A percentile compares a stretch with the other conserved stretches of the same genome.
These are phyloP conservation scores for Furcula furcula DNA, from an alignment of 2,888 invertebrate species.

Conservation along the genomic window DNA sequence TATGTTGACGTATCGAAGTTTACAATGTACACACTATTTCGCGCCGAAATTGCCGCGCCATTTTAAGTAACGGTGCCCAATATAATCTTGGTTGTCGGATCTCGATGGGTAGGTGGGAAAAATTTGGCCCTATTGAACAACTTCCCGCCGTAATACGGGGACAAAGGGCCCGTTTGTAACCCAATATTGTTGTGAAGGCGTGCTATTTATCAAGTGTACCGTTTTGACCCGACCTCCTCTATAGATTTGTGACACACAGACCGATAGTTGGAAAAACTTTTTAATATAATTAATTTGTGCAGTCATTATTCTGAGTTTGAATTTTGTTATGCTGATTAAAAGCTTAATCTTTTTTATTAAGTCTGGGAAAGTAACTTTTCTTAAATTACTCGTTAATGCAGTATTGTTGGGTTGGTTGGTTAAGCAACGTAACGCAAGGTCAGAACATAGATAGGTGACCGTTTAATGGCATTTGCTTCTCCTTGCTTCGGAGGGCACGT, in stretches of 20 bases:
- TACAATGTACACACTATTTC: slow-evolving; percentile 24
- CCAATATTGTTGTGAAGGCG: slow-evolving; percentile 53
- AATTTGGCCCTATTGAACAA: slow-evolving; percentile 48
- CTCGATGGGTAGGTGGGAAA: slow-evolving; percentile 38
- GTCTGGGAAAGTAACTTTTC: too few relatives aligned
- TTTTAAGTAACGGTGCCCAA: slow-evolving; percentile 52
- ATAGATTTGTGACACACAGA: slow-evolving; percentile 33
- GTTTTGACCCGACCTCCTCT: slow-evolving; percentile 38
- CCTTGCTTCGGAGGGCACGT: too few relatives aligned
- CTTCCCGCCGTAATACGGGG: slow-evolving; percentile 44
- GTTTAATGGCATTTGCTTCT: too few relatives aligned
- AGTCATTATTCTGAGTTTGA: too few relatives aligned
- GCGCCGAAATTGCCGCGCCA: slow-evolving; percentile 32
- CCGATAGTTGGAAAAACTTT: too few relatives aligned
- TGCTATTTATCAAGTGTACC: slow-evolving; percentile 56
- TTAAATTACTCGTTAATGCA: too few relatives aligned
- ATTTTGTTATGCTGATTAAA: too few relatives aligned
- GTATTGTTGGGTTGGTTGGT: too few relatives aligned
- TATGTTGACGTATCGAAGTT: slow-evolving; percentile 20
- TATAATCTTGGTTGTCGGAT: slow-evolving; percentile 39
- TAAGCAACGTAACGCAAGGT: too few relatives aligned
- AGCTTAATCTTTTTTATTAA: too few relatives aligned
- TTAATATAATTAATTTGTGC: too few relatives aligned
- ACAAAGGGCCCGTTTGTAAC: slow-evolving; percentile 60
- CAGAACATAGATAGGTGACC: too few relatives aligned